These are phyloP conservation scores for Urocitellus parryii DNA, from an alignment of 2,113 vertebrate species.

Conservation along the genomic window DNA sequence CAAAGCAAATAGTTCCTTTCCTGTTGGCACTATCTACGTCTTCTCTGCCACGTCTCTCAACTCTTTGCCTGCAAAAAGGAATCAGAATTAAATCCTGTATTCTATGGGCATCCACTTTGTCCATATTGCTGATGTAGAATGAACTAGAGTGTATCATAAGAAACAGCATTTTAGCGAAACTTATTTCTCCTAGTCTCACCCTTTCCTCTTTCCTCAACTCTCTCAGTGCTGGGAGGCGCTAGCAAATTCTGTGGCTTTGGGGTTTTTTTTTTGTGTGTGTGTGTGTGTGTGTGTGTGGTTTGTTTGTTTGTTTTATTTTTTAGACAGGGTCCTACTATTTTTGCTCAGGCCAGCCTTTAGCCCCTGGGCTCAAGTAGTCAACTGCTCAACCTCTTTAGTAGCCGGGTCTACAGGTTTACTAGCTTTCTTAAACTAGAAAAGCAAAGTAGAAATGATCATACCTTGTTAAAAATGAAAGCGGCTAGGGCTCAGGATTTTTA, in stretches of 20 bases:
- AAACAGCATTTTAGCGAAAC: not conserved
- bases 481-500: not conserved
- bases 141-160: not conserved
- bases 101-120: not conserved
- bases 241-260: not conserved
- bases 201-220: not conserved
- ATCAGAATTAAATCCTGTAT: not conserved
- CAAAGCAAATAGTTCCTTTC: not conserved
- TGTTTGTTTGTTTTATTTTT: not conserved
- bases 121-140: not conserved
- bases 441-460: not conserved
- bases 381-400: not conserved
- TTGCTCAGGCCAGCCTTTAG: not conserved
- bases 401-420: no score
- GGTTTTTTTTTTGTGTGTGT: not conserved
- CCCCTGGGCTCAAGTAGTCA: not conserved
- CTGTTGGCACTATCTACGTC: not conserved
- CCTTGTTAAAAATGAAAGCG: constrained; percentile 42
- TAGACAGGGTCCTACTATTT: not conserved
- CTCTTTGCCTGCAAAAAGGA: not conserved
- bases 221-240: not conserved
- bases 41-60: not conserved
- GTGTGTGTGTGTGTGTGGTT: no score
- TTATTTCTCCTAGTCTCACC: not conserved
- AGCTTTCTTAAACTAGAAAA: not conserved